Evolutionary conservation across 2,888 invertebrate species (phyloP), one percentile per base, ranked within the genome.

Genomic region (Beris morrisii): DNA sequence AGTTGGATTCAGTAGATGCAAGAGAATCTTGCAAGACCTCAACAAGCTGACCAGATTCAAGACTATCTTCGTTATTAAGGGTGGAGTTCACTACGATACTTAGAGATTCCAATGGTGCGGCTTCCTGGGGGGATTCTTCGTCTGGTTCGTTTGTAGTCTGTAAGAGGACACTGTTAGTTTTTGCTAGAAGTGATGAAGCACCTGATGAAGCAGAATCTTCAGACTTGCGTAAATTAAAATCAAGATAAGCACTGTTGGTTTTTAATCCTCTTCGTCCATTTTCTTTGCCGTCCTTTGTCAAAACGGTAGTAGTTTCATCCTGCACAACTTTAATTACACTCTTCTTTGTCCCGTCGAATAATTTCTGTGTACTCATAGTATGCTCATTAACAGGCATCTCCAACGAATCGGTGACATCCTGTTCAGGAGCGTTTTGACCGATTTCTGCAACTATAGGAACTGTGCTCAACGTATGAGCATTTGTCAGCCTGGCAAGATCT

Each of bases 151-250:
- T 50, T 15, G 44, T 6, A 32, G 28, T 31, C 48, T 61, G 61
- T 61, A 61, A 61, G 61, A 61, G 50, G 61, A 52, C 52, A 61
- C 15, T 52, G 50, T 61, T 61, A 61, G 52, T 52, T 32, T 61
- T 61, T 52, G 50, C 61, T 31, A 52, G 38, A 38, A n/a, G 22
- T 46, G 61, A 38, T 22, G 61, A 61, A 52, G 61, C 61, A 61
- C 52, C 61, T 61, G 61, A 61, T 50, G 61, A 52, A 61, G 61
- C 61, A 61, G 61, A 61, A 61, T 61, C 61, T 61, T 50, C 50
- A 61, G 61, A 52, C 48, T 48, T 48, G 46, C 46, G 43, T 44
- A 45, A 28, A 15, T 52, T 44, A 22, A 22, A 22, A 5, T 9
- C 61, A 50, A 52, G 52, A 32, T 43, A 52, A 30, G 12, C 13